phyloP scores from a whole-genome alignment of 2,113 vertebrate genomes.

The Elaphurus davidianus region DNA sequence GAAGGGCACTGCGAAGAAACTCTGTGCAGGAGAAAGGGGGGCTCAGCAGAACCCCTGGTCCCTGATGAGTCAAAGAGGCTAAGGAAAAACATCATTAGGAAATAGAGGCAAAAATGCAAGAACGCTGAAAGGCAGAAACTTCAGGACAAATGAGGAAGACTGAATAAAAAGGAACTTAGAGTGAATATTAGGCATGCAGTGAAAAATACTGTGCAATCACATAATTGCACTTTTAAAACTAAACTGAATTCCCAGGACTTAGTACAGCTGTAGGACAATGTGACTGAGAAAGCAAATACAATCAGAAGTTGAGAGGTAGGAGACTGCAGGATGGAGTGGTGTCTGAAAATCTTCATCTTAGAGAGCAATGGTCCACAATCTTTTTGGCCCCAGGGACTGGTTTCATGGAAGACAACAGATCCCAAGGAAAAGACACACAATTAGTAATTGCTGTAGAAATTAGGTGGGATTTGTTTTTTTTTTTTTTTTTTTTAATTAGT shows the following conservation, averaged over 20 bases:
- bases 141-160: neutral
- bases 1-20: neutral
- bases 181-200: neutral
- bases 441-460: neutral
- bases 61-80: neutral
- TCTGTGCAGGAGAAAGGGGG: neutral
- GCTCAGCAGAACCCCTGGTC: too few species aligned
- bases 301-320: neutral
- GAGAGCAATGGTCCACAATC: neutral
- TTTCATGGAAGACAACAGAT: neutral
- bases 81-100: neutral
- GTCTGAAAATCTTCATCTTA: neutral
- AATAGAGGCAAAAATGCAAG: neutral
- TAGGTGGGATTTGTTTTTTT: neutral
- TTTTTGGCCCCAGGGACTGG: neutral
- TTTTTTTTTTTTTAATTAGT: too few species aligned
- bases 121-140: neutral
- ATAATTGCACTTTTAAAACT: neutral
- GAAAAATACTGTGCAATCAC: neutral
- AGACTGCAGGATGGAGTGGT: neutral
- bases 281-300: neutral
- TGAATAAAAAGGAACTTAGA: neutral
- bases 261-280: neutral
- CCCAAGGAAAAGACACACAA: neutral
- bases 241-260: neutral